Evolutionary conservation across 2,797 vertebrate genomes (phyloP), one percentile per base, ranked within the genome.

Genomic region (Botia almorhae): DNA sequence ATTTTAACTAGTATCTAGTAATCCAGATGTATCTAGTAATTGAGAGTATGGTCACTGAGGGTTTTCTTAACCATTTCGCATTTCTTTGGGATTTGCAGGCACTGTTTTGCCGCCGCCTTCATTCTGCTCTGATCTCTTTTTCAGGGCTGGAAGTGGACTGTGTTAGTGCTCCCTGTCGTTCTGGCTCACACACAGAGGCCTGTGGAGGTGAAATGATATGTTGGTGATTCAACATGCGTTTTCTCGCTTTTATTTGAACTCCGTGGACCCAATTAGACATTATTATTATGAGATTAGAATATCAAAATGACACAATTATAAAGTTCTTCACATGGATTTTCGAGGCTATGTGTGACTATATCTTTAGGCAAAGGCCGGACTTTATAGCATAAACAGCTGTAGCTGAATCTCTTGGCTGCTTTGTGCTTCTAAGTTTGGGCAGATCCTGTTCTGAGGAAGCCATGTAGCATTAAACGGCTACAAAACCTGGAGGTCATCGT

Each of bases 61-160:
- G 23, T 26, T 26, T 26, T 26, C 23, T 26, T 26, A 26, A 26
- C 23, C 23, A 26, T 26, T 26, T 26, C 50, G 65, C 84, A 86
- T 79, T 84, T 88, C 88, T 88, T 90, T 88, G 84, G 83, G 83
- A 88, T 87, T 76, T 87, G 48, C 74, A 75, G 69, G 85, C 86
- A 63, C 23, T 0, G 21, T n/a, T 55, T 55, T 55, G 51, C 7
- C 6, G 6, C 26, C 26, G 5, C 2, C 8, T 63, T 17, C 33
- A 14, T 33, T 83, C 64, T 33, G 14, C 60, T 23, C 11, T 13
- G 23, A 60, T 13, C 12, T 60, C 23, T 26, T 13, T 63, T 63
- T 12, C 21, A 21, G 26, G 26, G 23, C 26, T 63, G 26, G 60
- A 63, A 2, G 14, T 63, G 60, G 26, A 63, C 33, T 6, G 5